Base-by-base conservation (phyloP, 1,140 invertebrate genomes). In the Cepaea nemoralis region DNA sequence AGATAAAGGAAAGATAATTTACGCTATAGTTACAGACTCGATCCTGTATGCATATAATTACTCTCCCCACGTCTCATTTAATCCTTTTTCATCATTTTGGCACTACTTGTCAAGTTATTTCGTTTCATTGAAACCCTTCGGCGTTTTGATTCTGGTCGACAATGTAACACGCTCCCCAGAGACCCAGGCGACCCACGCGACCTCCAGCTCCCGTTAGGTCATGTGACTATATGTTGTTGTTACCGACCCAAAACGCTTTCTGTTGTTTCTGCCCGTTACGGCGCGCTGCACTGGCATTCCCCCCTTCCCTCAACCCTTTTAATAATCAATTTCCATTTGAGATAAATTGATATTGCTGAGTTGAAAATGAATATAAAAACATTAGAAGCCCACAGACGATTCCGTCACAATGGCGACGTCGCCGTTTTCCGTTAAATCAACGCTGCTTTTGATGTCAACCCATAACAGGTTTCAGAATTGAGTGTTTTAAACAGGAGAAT, bases 261-360 rank as follows among this genome's bases (percentile, higher is more conserved):
- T n/a, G 35, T 39, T 70, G 69, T 70, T 70, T 70, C 40, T 40
- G 10, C 37, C 33, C 22, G 35, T 39, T 24, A 70, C 69, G 37
- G 69, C 16, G 22, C 35, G 1, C 10, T 10, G 39, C 40, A 35
- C 67, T 39, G 69, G 24, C 69, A 70, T 66, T 69, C 10, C 3
- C n/a, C 35, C 24, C 6, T 69, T 69, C 10, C 10, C n/a, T 70
- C 16, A 31, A n/a, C n/a, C 16, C 40, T 50, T 42, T 74, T 74
- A 31, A 74, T 74, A 74, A 74, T 74, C 71, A 74, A 74, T 74
- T 74, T 74, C 71, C 71, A 74, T 74, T 74, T 74, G 24, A 74
- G 71, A 45, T 74, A 74, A 74, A 74, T 74, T 74, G 71, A 74
- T 74, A 74, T 48, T 31, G 69, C 69, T 24, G 69, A 42, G 35